These are phyloP conservation scores for Philypnodon macrostomus DNA, from an alignment of 2,797 vertebrate species.

Conservation along the genomic window DNA sequence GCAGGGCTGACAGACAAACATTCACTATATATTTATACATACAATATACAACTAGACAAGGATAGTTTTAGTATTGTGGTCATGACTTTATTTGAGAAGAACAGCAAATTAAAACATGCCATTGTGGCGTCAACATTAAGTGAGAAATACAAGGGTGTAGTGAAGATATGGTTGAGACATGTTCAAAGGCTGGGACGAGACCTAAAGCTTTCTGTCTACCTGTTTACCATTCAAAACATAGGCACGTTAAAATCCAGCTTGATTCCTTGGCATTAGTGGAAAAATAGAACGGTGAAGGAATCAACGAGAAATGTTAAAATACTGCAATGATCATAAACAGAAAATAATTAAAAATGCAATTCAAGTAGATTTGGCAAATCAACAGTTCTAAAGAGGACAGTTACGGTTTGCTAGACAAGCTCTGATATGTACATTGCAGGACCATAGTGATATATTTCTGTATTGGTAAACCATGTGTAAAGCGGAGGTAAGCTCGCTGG, in stretches of 20 bases:
- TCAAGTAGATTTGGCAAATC: conserved; percentile 67
- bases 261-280: conserved; percentile 39
- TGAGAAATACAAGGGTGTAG: no score
- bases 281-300: conserved; percentile 23
- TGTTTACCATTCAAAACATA: conserved; percentile 45
- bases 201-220: background rate
- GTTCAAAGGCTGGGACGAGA: conserved; percentile 4
- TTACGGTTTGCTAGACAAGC: conserved; percentile 74
- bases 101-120: conserved; percentile 74
- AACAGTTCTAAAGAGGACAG: conserved; percentile 70
- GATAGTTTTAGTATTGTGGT: conserved; percentile 33
- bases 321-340: conserved; percentile 54
- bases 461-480: conserved; percentile 72
- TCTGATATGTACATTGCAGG: conserved; percentile 81
- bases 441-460: conserved; percentile 61
- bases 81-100: conserved; percentile 58
- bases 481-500: conserved; percentile 69
- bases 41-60: background rate
- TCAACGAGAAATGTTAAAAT: conserved; percentile 47
- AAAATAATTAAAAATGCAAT: conserved; percentile 53
- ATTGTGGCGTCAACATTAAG: conserved; percentile 89
- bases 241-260: conserved; percentile 43
- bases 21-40: no score
- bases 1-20: no score
- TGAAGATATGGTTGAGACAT: conserved; percentile 80